phyloP scores from a whole-genome alignment of 2,797 vertebrate species.

The Pangasius krempfi region DNA sequence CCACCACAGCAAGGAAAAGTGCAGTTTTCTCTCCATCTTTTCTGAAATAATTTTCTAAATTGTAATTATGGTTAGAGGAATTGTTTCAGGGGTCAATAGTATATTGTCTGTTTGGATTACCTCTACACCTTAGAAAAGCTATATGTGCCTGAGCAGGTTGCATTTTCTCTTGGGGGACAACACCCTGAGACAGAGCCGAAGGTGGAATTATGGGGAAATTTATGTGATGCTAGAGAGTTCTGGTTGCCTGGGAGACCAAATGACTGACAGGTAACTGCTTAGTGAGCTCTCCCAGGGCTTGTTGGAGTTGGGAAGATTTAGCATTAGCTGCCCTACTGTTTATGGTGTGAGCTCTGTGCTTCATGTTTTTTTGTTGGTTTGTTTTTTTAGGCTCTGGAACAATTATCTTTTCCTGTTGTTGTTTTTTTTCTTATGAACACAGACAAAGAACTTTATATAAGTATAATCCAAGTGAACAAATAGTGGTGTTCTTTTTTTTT shows the following conservation, averaged over 20 bases:
- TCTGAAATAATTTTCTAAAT: neutral
- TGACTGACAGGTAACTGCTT: conserved; percentile 37
- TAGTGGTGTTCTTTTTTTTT: neutral
- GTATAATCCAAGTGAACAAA: neutral
- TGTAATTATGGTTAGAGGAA: neutral
- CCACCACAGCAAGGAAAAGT: neutral
- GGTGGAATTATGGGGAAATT: neutral
- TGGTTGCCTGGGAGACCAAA: conserved; percentile 30
- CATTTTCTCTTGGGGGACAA: neutral
- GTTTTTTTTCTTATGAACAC: neutral
- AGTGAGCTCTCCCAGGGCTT: conserved; percentile 10
- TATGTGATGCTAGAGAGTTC: neutral
- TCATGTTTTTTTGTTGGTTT: neutral
- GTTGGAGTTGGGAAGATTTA: neutral
- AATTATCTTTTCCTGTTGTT: neutral
- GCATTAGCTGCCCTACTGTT: neutral
- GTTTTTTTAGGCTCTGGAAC: neutral
- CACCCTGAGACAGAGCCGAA: neutral
- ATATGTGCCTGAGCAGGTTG: neutral
- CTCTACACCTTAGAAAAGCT: neutral
- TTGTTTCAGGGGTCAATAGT: neutral
- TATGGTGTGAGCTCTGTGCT: neutral
- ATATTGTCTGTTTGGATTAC: neutral
- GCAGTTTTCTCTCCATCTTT: neutral
- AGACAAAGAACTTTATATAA: neutral